Evolutionary conservation across 2,797 vertebrate species (phyloP), one percentile per base, ranked within the genome.

Genomic region (Fistularia commersonii): DNA sequence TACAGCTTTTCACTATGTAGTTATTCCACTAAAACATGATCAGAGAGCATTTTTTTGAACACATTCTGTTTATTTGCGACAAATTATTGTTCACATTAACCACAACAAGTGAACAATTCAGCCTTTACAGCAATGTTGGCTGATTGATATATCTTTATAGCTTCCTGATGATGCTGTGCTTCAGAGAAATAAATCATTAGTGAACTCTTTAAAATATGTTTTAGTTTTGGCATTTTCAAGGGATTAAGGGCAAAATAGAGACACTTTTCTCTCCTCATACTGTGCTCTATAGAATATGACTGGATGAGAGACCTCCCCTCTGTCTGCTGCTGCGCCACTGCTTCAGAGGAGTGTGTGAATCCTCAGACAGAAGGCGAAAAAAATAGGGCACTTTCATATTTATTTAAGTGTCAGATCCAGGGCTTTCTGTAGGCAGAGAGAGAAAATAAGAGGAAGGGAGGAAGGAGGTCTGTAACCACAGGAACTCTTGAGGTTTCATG

Each of bases 331-430:
- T 23, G 23, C 23, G 4, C 23, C 23, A 23, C 23, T 23, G 23
- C 23, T 23, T 23, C 23, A 23, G 23, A 23, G 23, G 57, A 64
- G 64, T 46, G 70, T 59, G 65, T 52, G 79, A 75, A 72, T 81
- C 72, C 64, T 82, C 68, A 67, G 71, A 81, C 72, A 78, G 72
- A 74, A 55, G 65, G 46, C 55, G 59, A 14, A 46, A 77, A 88
- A 87, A 83, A 23, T 83, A 83, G 77, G 81, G 52, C 83, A 81
- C 81, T 83, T 88, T 84, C 78, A 84, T 85, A 87, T 88, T 86
- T 87, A 83, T 88, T 83, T 80, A 85, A 84, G 80, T 76, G 64
- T 84, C 78, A 80, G 80, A 85, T 84, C 80, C 82, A 86, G 65
- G 79, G 68, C 70, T 54, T 74, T 78, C 82, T 83, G 54, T 32